These are phyloP conservation scores for Centroberyx gerrardi DNA, from an alignment of 2,797 vertebrate species.

Conservation along the genomic window DNA sequence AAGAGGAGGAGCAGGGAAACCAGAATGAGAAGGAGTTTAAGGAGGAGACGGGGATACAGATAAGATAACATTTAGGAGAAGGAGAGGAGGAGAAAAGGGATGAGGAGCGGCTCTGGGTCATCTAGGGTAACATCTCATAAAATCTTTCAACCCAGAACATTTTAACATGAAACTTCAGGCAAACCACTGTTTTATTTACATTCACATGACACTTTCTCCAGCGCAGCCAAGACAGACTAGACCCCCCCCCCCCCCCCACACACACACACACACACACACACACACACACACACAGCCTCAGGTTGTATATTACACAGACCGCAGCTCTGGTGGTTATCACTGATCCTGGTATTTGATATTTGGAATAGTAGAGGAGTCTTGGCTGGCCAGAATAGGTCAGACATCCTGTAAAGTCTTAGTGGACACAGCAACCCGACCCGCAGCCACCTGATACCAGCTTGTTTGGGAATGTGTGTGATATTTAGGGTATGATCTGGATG, in stretches of 20 bases:
- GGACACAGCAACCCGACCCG: slow-evolving; percentile 71
- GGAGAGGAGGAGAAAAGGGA: neutral
- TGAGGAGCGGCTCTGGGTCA: slow-evolving; percentile 16
- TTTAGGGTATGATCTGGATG: slow-evolving; percentile 68
- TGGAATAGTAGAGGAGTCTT: slow-evolving; percentile 69
- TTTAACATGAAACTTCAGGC: slow-evolving; percentile 30
- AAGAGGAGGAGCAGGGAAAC: too few relatives aligned
- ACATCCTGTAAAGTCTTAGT: slow-evolving; percentile 79
- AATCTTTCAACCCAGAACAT: slow-evolving; percentile 37
- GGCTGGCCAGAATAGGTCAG: slow-evolving; percentile 71
- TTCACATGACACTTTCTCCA: slow-evolving; percentile 15
- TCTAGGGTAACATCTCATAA: slow-evolving; percentile 22
- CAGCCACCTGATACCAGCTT: slow-evolving; percentile 60
- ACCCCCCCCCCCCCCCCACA: slow-evolving; percentile 14
- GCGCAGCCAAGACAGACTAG: slow-evolving; percentile 1
- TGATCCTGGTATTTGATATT: slow-evolving; percentile 75
- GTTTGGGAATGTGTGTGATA: slow-evolving; percentile 65
- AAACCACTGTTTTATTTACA: slow-evolving; percentile 5
- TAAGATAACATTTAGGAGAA: too few relatives aligned
- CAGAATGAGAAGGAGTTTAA: too few relatives aligned
- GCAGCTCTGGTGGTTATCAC: slow-evolving; percentile 53
- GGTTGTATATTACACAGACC: slow-evolving; percentile 23
- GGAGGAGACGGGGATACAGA: too few relatives aligned
- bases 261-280: slow-evolving; percentile 16
- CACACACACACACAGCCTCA: slow-evolving; percentile 15